phyloP scores from a whole-genome alignment of 2,797 vertebrate genomes.

The Enteromius unitaeniatus region DNA sequence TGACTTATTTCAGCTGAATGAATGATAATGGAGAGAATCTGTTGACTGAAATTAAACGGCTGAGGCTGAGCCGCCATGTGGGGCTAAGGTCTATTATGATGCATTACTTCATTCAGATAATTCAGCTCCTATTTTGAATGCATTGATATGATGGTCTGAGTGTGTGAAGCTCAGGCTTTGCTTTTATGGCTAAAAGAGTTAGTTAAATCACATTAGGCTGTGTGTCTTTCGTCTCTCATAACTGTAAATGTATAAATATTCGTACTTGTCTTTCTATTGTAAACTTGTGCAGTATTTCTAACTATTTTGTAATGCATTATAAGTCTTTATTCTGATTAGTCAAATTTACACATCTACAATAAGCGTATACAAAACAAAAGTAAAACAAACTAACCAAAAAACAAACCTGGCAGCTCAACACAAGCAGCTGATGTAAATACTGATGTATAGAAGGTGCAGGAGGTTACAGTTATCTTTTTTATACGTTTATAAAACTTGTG shows the following conservation, averaged over 20 bases:
- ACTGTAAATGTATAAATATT: not conserved
- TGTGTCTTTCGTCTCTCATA: not conserved
- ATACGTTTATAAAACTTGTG: not conserved
- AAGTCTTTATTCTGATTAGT: too few species aligned
- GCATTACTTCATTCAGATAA: not conserved
- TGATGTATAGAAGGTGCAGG: too few species aligned
- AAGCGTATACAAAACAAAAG: too few species aligned
- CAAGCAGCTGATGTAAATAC: too few species aligned
- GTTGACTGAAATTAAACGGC: constrained; percentile 24
- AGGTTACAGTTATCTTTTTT: too few species aligned
- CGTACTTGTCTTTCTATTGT: not conserved
- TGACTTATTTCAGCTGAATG: not conserved
- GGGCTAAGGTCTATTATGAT: constrained; percentile 3
- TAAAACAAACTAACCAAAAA: too few species aligned
- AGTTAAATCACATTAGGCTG: not conserved
- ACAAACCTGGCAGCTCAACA: too few species aligned
- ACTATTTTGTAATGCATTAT: too few species aligned
- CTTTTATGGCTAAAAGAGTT: not conserved
- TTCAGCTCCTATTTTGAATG: not conserved
- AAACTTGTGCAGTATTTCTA: too few species aligned
- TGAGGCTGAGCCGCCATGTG: not conserved
- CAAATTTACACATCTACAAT: too few species aligned
- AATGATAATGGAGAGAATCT: constrained; percentile 27
- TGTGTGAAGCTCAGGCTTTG: not conserved
- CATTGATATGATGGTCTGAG: not conserved